Conservation (phyloP, 2,113 vertebrate genomes). For the Xiphophorus hellerii region DNA sequence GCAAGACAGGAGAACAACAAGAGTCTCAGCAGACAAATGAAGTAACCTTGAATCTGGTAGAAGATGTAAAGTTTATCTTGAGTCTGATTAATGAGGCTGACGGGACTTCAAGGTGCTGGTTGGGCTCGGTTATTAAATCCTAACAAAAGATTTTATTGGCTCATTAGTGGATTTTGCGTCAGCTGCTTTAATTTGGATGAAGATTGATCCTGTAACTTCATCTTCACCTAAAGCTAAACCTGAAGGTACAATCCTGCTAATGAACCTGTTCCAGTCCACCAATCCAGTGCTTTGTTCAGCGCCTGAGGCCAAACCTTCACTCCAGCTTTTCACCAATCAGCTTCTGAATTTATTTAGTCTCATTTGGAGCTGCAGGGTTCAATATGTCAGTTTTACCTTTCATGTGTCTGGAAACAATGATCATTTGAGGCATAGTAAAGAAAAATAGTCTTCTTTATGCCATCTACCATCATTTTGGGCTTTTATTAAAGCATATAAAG, state of each 20-base stretch:
- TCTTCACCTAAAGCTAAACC: background rate
- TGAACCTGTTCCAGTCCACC: too few relatives aligned
- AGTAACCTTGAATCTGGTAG: constrained; percentile 24
- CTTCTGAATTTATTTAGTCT: background rate
- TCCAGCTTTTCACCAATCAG: background rate
- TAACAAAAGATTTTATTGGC: background rate
- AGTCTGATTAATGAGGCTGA: constrained; percentile 1
- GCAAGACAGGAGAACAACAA: constrained; percentile 4
- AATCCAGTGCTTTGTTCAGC: constrained; percentile 2
- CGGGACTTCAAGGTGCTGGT: too few relatives aligned
- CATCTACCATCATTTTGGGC: too few relatives aligned
- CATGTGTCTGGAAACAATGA: too few relatives aligned
- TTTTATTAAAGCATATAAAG: too few relatives aligned
- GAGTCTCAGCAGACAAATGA: constrained; percentile 14
- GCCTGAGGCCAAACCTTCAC: background rate
- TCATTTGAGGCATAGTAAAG: too few relatives aligned
- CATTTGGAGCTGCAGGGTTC: too few relatives aligned
- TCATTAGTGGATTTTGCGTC: background rate
- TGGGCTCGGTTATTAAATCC: background rate
- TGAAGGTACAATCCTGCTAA: too few relatives aligned
- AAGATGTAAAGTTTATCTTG: constrained; percentile 16
- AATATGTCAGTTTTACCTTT: background rate
- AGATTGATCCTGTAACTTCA: background rate
- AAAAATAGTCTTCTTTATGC: too few relatives aligned
- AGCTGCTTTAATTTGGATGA: background rate